Conservation (phyloP, 2,888 invertebrate species). For the Chrysopilus asiliformis region DNA sequence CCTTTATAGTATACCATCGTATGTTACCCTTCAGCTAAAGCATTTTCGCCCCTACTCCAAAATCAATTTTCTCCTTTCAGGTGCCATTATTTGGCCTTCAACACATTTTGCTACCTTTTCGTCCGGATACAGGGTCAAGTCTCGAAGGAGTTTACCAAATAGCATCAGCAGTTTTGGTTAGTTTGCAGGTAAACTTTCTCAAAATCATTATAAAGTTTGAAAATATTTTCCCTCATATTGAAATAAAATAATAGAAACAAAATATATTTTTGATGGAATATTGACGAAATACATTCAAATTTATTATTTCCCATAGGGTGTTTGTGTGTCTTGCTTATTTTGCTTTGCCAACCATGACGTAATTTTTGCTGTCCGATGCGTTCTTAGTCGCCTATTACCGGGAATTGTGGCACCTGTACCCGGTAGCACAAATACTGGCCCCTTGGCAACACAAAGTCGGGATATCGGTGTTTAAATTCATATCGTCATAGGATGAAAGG, state of each 20-base stretch:
- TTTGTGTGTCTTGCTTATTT: conserved; percentile 55
- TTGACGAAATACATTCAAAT: background rate
- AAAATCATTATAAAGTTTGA: background rate
- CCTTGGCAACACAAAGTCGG: conserved; percentile 34
- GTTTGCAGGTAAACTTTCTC: conserved; percentile 46
- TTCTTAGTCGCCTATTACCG: conserved; percentile 35
- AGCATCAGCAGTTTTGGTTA: conserved; percentile 51
- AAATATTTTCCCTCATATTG: background rate
- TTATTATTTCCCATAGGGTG: conserved; percentile 39
- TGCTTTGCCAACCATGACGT: conserved; percentile 69
- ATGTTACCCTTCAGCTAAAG: background rate
- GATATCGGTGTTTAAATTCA: conserved; percentile 31
- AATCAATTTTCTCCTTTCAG: conserved; percentile 21
- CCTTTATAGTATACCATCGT: background rate
- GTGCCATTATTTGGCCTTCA: conserved; percentile 65
- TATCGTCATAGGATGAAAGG: too few species aligned
- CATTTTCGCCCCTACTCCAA: background rate
- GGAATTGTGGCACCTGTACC: conserved; percentile 27
- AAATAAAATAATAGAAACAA: background rate
- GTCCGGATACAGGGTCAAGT: conserved; percentile 43
- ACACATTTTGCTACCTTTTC: conserved; percentile 53
- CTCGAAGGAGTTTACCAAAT: conserved; percentile 50
- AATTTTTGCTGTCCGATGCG: conserved; percentile 38
- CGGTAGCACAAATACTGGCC: conserved; percentile 31
- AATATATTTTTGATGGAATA: background rate